Base-by-base conservation (phyloP, 2,888 invertebrate genomes). In the Leptopilina myrica region DNA sequence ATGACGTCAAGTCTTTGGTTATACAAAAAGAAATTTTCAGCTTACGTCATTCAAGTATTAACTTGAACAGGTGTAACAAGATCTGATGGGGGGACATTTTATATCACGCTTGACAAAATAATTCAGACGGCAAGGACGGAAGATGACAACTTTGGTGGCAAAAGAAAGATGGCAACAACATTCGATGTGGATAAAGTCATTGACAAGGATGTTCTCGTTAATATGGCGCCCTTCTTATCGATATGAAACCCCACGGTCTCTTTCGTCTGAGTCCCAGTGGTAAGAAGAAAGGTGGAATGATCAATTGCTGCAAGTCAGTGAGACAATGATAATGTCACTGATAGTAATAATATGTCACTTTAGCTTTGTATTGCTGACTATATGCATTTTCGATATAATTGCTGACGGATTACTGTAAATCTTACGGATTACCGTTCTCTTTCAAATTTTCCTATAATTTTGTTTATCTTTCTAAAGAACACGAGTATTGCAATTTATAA, bases 111-210 rank as follows among this genome's bases (percentile, higher is more conserved):
- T 82, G 85, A 86, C 81, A 84, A 86, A 85, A 82, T 86, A 82
- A 86, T 86, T 85, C 77, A 81, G 82, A 83, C 81, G 81, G 78
- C 84, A 80, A 81, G 79, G 76, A 76, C 79, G 65, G 64, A 65
- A 81, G 83, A 86, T 83, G 85, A 84, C 78, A 11, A 64, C 69
- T 49, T 26, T 69, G 69, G 53, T 56, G 33, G n/a, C n/a, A 67
- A 53, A 64, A 53, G 43, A 43, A 77, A 33, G 46, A 53, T 11
- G 49, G 12, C 49, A 12, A 43, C 43, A 43, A 43, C 12, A 14
- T 20, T 12, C 40, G 26, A 46, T 5, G 43, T 64, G 64, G 84
- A 87, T 87, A 87, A 86, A 85, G 85, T 85, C 85, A 81, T 83
- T 83, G 85, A 79, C 81, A 80, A 78, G 43, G 73, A 76, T 78